A percentile compares a stretch with the other conserved stretches of the same genome.
Evolutionary conservation across 2,888 invertebrate genomes (phyloP).

Genomic region (Limnephilus marmoratus): DNA sequence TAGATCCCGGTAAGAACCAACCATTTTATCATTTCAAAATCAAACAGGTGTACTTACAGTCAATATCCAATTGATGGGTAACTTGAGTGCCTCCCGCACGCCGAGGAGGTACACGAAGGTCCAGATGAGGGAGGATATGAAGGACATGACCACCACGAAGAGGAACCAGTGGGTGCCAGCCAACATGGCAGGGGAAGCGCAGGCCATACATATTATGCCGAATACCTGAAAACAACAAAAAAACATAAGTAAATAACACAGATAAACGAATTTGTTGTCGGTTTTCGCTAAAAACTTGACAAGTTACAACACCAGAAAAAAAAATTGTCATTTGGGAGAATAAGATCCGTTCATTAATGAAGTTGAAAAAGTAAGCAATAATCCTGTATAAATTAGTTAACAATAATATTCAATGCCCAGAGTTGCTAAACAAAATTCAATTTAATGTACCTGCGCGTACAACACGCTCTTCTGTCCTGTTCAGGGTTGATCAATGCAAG

Average conservation of each 20-base stretch:
- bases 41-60: conserved; percentile 80
- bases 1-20: no score
- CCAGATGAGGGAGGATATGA: conserved; percentile 90
- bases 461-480: no score
- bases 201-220: conserved; percentile 91
- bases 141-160: conserved; percentile 88
- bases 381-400: no score
- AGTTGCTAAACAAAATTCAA: no score
- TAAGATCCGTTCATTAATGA: neutral
- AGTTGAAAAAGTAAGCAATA: neutral
- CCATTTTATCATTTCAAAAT: no score
- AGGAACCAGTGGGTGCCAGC: conserved; percentile 88
- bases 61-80: conserved; percentile 90
- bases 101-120: conserved; percentile 87
- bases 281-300: neutral
- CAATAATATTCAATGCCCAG: no score
- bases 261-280: neutral
- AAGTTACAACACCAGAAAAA: neutral
- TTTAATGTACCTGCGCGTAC: no score
- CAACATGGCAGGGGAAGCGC: conserved; percentile 83
- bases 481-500: no score
- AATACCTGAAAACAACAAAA: conserved; percentile 80
- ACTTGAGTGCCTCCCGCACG: conserved; percentile 85
- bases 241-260: neutral
- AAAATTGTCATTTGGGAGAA: neutral